phyloP scores from a whole-genome alignment of 2,113 vertebrate species.

The Myxocyprinus asiaticus region DNA sequence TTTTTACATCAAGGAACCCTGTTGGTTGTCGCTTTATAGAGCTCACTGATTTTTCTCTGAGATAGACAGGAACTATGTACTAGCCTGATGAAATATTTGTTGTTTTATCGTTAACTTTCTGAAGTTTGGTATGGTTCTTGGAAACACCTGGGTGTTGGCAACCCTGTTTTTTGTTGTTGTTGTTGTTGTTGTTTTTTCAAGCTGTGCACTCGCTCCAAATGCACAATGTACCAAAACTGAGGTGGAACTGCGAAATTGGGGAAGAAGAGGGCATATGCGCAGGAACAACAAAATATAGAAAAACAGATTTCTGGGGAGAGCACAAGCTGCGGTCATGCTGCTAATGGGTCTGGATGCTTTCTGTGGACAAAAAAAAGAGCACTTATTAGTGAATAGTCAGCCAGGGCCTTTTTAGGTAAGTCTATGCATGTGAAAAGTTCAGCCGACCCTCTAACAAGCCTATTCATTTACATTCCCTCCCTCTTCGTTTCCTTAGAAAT shows the following conservation, averaged over 20 bases:
- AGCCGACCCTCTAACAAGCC: conserved; percentile 66
- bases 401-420: conserved; percentile 62
- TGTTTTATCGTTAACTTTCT: conserved; percentile 58
- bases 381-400: conserved; percentile 68
- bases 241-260: conserved; percentile 66
- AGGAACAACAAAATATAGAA: conserved; percentile 9
- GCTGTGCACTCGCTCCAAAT: conserved; percentile 61
- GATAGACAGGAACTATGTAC: no score
- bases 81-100: not conserved
- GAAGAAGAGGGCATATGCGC: conserved; percentile 6
- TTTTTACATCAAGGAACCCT: no score
- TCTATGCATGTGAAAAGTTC: conserved; percentile 68
- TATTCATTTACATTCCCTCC: conserved; percentile 63
- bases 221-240: conserved; percentile 59
- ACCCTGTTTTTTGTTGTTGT: conserved; percentile 50
- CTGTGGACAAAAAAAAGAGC: conserved; percentile 23
- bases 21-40: no score
- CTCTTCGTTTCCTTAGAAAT: conserved; percentile 61
- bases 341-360: conserved; percentile 60
- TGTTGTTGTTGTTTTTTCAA: no score
- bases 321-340: conserved; percentile 57
- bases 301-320: conserved; percentile 45
- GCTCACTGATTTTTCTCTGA: no score
- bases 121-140: conserved; percentile 35
- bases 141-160: conserved; percentile 52